These are phyloP conservation scores for Cebidichthys violaceus DNA, from an alignment of 2,113 vertebrate genomes.

Conservation along the genomic window DNA sequence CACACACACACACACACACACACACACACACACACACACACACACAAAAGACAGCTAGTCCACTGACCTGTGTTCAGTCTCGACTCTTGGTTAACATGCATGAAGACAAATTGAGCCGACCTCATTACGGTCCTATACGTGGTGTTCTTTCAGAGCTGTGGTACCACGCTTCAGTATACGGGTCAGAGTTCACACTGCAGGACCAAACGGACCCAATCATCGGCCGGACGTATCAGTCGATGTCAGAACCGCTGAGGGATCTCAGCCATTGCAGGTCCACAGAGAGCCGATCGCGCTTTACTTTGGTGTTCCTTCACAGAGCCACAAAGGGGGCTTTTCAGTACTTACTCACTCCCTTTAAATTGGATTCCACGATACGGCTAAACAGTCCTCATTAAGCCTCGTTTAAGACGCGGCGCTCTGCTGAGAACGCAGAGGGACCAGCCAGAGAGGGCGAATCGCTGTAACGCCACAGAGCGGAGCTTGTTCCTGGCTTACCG, in stretches of 20 bases:
- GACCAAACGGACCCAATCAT: neutral
- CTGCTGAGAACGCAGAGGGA: conserved; percentile 21
- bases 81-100: neutral
- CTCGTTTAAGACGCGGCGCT: conserved; percentile 24
- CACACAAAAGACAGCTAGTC: conserved; percentile 32
- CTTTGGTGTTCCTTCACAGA: conserved; percentile 24
- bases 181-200: neutral
- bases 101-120: neutral
- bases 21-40: conserved; percentile 19
- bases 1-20: conserved; percentile 9
- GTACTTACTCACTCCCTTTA: conserved; percentile 34
- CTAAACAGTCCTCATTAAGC: conserved; percentile 40
- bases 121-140: neutral
- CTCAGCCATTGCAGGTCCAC: neutral
- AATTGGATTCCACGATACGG: conserved; percentile 19
- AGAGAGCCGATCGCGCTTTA: conserved; percentile 16
- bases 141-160: conserved; percentile 17
- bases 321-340: conserved; percentile 15
- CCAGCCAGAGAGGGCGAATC: conserved; percentile 6
- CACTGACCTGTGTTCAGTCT: conserved; percentile 24
- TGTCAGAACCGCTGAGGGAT: conserved; percentile 16
- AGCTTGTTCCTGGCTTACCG: neutral
- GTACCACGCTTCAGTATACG: neutral
- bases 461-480: no score
- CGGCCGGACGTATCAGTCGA: conserved; percentile 5